Conservation (phyloP, 2,888 invertebrate genomes). For the Lepidocyrtoides sp. region DNA sequence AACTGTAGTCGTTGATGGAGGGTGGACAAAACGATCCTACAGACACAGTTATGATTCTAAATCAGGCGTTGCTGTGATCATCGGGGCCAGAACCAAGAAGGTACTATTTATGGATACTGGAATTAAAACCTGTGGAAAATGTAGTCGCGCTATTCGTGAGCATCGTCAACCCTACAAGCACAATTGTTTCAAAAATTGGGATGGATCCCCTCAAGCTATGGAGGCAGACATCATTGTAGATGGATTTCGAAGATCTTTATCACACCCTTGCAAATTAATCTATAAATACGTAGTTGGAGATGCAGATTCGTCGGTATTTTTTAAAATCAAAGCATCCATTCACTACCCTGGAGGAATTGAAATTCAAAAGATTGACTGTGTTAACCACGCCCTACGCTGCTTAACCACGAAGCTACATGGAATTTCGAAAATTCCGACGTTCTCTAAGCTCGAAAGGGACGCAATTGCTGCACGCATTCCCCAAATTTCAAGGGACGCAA, state of each 20-base stretch:
- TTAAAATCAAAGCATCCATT: constrained; percentile 17
- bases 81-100: constrained; percentile 41
- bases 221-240: constrained; percentile 53
- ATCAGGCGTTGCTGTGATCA: constrained; percentile 48
- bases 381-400: constrained; percentile 71
- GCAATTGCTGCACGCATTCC: neutral
- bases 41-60: constrained; percentile 37
- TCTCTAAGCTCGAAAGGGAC: constrained; percentile 5
- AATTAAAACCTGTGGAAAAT: constrained; percentile 40
- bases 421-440: constrained; percentile 11
- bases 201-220: neutral
- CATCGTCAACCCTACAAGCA: constrained; percentile 42
- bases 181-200: constrained; percentile 19
- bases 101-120: constrained; percentile 27
- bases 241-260: constrained; percentile 65
- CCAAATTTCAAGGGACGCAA: neutral
- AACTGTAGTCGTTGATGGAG: constrained; percentile 61
- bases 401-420: constrained; percentile 54
- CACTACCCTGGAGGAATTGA: constrained; percentile 51
- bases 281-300: constrained; percentile 74
- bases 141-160: neutral
- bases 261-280: constrained; percentile 67
- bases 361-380: constrained; percentile 73
- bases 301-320: constrained; percentile 73
- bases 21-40: constrained; percentile 49